Percentiles rank a stretch among this genome's conserved stretches.
phyloP scores from a whole-genome alignment of 2,888 invertebrate species.

The Eremobia ochroleuca region DNA sequence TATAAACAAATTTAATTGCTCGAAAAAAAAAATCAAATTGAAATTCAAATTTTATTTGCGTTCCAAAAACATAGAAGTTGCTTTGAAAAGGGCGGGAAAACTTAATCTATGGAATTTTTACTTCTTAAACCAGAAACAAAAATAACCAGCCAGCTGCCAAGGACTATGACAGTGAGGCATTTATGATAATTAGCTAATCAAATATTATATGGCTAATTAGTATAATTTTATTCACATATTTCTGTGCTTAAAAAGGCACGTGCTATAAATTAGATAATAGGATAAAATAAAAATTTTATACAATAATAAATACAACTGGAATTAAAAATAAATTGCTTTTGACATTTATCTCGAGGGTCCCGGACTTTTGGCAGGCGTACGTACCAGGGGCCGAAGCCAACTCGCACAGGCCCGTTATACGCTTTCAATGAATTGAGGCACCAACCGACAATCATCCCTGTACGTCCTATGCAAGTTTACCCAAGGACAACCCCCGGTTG shows the following conservation, averaged over 20 bases:
- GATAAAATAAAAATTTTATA: background rate
- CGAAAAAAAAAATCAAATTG: too few relatives aligned
- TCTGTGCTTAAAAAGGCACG: slow-evolving; percentile 24
- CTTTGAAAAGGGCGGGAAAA: slow-evolving; percentile 23
- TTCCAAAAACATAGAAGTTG: background rate
- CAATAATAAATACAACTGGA: background rate
- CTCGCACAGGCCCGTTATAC: too few relatives aligned
- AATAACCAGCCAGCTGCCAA: slow-evolving; percentile 15
- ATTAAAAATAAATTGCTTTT: background rate
- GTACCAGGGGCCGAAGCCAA: too few relatives aligned
- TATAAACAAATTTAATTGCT: too few relatives aligned
- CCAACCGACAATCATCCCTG: too few relatives aligned
- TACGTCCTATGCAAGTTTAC: too few relatives aligned
- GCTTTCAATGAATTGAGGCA: too few relatives aligned
- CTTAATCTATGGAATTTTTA: background rate
- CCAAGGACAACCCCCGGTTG: too few relatives aligned
- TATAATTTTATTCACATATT: slow-evolving; percentile 46
- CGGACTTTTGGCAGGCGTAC: too few relatives aligned
- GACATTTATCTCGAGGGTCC: too few relatives aligned
- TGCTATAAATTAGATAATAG: background rate
- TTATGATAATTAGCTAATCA: slow-evolving; percentile 32
- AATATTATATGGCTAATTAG: slow-evolving; percentile 35
- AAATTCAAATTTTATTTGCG: too few relatives aligned
- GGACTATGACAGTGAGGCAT: slow-evolving; percentile 23
- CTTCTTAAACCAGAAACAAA: slow-evolving; percentile 21